These are phyloP conservation scores for Drosophila orosa DNA, from an alignment of 1,140 invertebrate genomes.

Conservation along the genomic window DNA sequence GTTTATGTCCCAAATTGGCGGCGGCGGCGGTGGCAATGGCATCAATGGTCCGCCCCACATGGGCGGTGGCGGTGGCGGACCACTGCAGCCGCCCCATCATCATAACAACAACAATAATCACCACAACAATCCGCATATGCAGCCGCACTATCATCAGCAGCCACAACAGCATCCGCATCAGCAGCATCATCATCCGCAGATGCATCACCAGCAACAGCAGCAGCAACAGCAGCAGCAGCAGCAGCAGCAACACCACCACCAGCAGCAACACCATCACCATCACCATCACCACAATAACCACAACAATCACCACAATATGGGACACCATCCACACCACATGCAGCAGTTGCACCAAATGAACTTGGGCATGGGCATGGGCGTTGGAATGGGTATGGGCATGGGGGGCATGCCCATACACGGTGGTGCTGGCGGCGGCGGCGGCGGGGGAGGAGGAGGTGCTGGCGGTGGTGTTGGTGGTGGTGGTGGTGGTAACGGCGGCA, in stretches of 20 bases:
- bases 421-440: slow-evolving; percentile 38
- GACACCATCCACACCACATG: slow-evolving; percentile 60
- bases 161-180: slow-evolving; percentile 41
- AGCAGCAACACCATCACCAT: slow-evolving; percentile 31
- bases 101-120: slow-evolving; percentile 39
- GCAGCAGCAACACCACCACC: slow-evolving; percentile 40
- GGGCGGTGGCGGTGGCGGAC: slow-evolving; percentile 39
- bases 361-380: slow-evolving; percentile 49
- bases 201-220: slow-evolving; percentile 39
- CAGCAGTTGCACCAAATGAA: slow-evolving; percentile 63
- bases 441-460: slow-evolving; percentile 11
- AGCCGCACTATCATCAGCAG: slow-evolving; percentile 31
- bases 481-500: slow-evolving; percentile 8
- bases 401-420: slow-evolving; percentile 56
- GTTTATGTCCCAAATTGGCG: slow-evolving; percentile 62
- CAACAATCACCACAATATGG: slow-evolving; percentile 35
- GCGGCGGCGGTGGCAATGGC: slow-evolving; percentile 25
- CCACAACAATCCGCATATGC: slow-evolving; percentile 46
- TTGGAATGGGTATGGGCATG: slow-evolving; percentile 55
- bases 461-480: slow-evolving; percentile 16
- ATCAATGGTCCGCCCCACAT: slow-evolving; percentile 31
- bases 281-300: slow-evolving; percentile 31
- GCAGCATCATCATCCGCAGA: slow-evolving; percentile 40
- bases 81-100: slow-evolving; percentile 31
- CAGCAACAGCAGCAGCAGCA: slow-evolving; percentile 33